Evolutionary conservation across 2,888 invertebrate genomes (phyloP), one percentile per base, ranked within the genome.

Genomic region (Napeogenes sylphis): DNA sequence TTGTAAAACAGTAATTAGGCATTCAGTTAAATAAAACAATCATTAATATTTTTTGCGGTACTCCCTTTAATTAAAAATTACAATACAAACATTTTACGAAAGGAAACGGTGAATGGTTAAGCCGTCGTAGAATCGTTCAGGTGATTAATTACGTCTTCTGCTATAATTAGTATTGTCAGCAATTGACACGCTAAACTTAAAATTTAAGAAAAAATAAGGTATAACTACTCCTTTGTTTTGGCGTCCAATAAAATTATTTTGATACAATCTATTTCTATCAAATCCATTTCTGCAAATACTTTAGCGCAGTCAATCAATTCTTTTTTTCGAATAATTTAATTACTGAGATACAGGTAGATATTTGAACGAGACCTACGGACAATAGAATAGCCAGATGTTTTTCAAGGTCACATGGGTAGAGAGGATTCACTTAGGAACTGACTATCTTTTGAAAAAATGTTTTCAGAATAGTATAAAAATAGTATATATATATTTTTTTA

Each of bases 41-140:
- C 80, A 85, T 83, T 84, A 82, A 84, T 83, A 82, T 80, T 71
- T 75, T 82, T 82, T 77, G 76, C 79, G 81, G 78, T 80, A 76
- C 76, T 75, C 77, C 71, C 83, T 84, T 85, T 83, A 84, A 85
- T 85, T 84, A 80, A 77, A 81, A 80, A 81, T 80, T 81, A 84
- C 84, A 84, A 84, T 83, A 82, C 80, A 77, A 78, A 78, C 79
- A 70, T 81, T 80, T 80, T 76, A 75, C 77, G 75, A 75, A 78
- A 76, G 78, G n/a, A n/a, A n/a, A n/a, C n/a, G 46, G 62, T n/a
- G 47, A 54, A 42, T 54, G 57, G 30, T 47, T 59, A 55, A 62
- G 60, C 57, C 60, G 51, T 54, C 45, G 46, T 54, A 58, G 55
- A 45, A 14, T 30, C 45, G 56, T 51, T 58, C 45, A 14, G 33